phyloP scores from a whole-genome alignment of 2,888 invertebrate species.

The Bhutanitis thaidina region DNA sequence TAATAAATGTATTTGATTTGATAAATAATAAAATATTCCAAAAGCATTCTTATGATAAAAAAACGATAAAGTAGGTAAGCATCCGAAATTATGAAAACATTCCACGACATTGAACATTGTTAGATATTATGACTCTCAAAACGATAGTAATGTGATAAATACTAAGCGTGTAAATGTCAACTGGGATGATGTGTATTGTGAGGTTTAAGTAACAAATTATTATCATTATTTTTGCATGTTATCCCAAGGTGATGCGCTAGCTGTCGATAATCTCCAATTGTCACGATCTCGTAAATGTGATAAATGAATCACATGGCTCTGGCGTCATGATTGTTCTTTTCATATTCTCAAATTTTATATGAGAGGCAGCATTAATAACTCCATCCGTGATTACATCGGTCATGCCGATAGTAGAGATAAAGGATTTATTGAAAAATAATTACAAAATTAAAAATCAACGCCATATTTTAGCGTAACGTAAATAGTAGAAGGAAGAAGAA shows the following conservation, averaged over 20 bases:
- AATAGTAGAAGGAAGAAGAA: not conserved
- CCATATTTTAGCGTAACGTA: no score
- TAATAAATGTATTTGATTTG: no score
- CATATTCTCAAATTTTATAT: constrained; percentile 19
- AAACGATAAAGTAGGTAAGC: not conserved
- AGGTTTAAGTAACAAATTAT: constrained; percentile 16
- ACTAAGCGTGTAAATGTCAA: constrained; percentile 4
- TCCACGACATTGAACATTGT: not conserved
- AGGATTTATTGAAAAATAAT: constrained; percentile 14
- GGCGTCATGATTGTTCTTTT: constrained; percentile 27
- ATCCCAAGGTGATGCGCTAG: constrained; percentile 32
- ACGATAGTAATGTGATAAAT: constrained; percentile 10
- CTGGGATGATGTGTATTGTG: not conserved
- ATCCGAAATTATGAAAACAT: not conserved
- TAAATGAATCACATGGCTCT: constrained; percentile 59
- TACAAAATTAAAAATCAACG: no score
- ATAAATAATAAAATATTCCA: not conserved
- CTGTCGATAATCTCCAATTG: constrained; percentile 53
- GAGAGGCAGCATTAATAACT: constrained; percentile 7
- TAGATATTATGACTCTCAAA: not conserved
- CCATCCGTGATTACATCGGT: constrained; percentile 4
- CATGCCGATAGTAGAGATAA: not conserved
- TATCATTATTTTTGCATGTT: constrained; percentile 27
- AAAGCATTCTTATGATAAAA: not conserved
- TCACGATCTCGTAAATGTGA: constrained; percentile 58